phyloP scores from a whole-genome alignment of 1,140 invertebrate genomes.

The Protaetia brevitarsis region DNA sequence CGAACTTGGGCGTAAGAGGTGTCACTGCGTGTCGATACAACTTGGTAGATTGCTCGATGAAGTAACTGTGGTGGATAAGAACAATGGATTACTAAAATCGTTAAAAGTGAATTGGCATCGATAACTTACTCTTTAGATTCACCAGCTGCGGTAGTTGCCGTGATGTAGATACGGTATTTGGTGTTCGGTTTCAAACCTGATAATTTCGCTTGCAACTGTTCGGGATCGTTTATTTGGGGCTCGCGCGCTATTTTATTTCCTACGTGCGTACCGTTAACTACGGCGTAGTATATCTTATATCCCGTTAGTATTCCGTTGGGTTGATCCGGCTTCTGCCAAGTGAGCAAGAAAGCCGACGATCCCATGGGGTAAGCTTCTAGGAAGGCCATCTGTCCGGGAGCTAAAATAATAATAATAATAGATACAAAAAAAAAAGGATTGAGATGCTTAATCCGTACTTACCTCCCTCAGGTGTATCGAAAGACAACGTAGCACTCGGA shows the following conservation, averaged over 20 bases:
- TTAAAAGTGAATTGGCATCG: constrained; percentile 26
- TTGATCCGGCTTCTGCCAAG: constrained; percentile 90
- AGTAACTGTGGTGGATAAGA: constrained; percentile 56
- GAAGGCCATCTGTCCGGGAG: constrained; percentile 82
- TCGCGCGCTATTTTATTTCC: constrained; percentile 56
- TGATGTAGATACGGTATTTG: constrained; percentile 84
- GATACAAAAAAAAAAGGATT: background rate
- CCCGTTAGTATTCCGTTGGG: constrained; percentile 91
- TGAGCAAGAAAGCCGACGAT: constrained; percentile 81
- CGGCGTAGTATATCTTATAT: constrained; percentile 88
- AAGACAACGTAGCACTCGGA: constrained; percentile 76
- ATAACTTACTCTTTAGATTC: constrained; percentile 68
- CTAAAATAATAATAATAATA: too few relatives aligned
- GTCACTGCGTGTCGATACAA: constrained; percentile 52
- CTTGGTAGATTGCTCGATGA: constrained; percentile 75
- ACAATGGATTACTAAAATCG: background rate
- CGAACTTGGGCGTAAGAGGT: constrained; percentile 76
- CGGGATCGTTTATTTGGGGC: constrained; percentile 73
- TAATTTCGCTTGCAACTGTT: constrained; percentile 76
- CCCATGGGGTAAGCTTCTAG: constrained; percentile 82
- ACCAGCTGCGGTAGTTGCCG: constrained; percentile 79
- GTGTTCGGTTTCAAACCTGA: constrained; percentile 79
- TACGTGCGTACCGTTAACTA: constrained; percentile 70
- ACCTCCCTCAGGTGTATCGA: constrained; percentile 89
- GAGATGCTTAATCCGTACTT: constrained; percentile 18